These are phyloP conservation scores for Cotesia vestalis DNA, from an alignment of 1,140 invertebrate genomes.

Conservation along the genomic window DNA sequence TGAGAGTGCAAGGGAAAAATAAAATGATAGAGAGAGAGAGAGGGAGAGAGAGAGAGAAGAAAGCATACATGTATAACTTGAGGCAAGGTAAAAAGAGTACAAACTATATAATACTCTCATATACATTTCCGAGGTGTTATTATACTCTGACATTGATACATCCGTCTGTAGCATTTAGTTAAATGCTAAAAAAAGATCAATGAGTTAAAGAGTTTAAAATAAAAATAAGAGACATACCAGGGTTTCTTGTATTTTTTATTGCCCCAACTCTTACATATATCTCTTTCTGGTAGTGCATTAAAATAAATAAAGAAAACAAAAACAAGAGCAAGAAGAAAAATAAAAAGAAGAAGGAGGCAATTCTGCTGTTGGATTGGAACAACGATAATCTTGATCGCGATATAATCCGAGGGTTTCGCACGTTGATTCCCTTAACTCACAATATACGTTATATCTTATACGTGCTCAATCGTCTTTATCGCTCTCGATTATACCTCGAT, in stretches of 20 bases:
- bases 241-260: neutral
- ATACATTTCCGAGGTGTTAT: constrained; percentile 54
- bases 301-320: neutral
- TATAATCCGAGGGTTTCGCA: constrained; percentile 33
- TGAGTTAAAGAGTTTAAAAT: neutral
- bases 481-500: constrained; percentile 35
- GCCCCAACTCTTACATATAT: neutral
- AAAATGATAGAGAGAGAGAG: constrained; percentile 10
- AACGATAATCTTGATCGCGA: constrained; percentile 35
- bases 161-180: constrained; percentile 39
- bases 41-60: constrained; percentile 18
- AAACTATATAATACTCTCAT: neutral
- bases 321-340: too few species aligned
- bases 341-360: constrained; percentile 3
- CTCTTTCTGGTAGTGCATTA: neutral
- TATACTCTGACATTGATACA: constrained; percentile 61
- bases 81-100: constrained; percentile 1
- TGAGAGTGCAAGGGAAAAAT: too few species aligned
- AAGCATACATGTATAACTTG: constrained; percentile 8
- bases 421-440: constrained; percentile 27
- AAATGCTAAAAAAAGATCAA: constrained; percentile 14
- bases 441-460: neutral
- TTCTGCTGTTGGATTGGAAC: constrained; percentile 30
- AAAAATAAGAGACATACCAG: constrained; percentile 11
- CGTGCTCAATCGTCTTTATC: constrained; percentile 39